Conservation (phyloP, 2,113 vertebrate species). For the Ursus arctos region DNA sequence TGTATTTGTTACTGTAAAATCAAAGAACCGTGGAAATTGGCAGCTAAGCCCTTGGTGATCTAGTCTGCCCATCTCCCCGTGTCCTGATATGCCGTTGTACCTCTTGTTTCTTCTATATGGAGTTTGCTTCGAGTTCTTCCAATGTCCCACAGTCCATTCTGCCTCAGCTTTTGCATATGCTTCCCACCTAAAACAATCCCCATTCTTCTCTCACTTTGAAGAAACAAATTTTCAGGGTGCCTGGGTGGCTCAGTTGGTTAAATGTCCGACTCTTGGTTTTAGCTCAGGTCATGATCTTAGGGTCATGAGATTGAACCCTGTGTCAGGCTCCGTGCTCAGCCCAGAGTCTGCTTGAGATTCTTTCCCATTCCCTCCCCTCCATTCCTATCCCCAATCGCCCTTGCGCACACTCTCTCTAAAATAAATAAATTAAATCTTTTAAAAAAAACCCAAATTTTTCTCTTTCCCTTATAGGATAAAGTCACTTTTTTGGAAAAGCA, state of each 20-base stretch:
- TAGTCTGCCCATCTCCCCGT: background rate
- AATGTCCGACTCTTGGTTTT: background rate
- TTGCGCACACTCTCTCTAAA: background rate
- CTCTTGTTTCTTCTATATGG: background rate
- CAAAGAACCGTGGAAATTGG: background rate
- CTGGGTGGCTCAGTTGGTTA: background rate
- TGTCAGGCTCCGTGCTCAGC: background rate
- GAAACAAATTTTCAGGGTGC: background rate
- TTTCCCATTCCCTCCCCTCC: background rate
- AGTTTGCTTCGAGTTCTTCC: background rate
- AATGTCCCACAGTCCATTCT: background rate
- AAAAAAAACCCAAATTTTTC: background rate
- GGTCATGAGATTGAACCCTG: background rate
- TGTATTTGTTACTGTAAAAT: conserved; percentile 27
- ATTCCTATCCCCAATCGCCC: background rate
- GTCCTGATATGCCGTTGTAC: background rate
- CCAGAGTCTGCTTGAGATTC: background rate
- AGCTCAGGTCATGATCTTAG: background rate
- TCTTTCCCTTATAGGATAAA: background rate
- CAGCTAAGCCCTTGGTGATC: background rate
- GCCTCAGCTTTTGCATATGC: background rate
- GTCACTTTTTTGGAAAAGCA: background rate
- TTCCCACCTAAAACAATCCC: background rate
- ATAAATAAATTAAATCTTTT: background rate
- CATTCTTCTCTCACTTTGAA: background rate